Conservation (phyloP, 1,140 invertebrate genomes). For the Orussus abietinus region DNA sequence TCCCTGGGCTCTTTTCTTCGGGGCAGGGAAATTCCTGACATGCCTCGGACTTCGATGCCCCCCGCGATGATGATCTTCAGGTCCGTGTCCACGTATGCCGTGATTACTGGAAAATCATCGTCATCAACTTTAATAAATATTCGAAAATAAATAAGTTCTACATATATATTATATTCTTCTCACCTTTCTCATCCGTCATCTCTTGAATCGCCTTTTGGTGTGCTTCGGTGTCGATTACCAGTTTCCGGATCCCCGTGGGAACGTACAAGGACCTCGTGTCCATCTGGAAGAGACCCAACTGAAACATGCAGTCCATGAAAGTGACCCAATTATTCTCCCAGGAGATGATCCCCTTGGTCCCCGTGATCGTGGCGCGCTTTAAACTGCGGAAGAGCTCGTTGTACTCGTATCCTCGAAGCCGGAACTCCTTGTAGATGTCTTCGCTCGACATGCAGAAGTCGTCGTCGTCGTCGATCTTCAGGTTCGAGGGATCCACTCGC, state of each 20-base stretch:
- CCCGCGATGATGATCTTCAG: slow-evolving; percentile 57
- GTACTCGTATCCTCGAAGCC: slow-evolving; percentile 85
- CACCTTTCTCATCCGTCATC: too few relatives aligned
- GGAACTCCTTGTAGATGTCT: slow-evolving; percentile 87
- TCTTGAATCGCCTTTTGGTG: too few relatives aligned
- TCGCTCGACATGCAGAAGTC: slow-evolving; percentile 30
- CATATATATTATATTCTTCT: too few relatives aligned
- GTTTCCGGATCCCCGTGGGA: slow-evolving; percentile 73
- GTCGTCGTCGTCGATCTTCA: not conserved
- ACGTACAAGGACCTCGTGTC: slow-evolving; percentile 69
- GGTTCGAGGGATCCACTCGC: too few relatives aligned
- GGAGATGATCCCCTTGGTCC: slow-evolving; percentile 7
- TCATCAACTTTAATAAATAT: too few relatives aligned
- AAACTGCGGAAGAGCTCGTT: slow-evolving; percentile 68
- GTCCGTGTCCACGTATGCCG: slow-evolving; percentile 53
- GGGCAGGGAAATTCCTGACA: slow-evolving; percentile 77
- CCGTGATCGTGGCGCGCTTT: slow-evolving; percentile 32
- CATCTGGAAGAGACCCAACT: slow-evolving; percentile 71
- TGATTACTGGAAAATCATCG: slow-evolving; percentile 40
- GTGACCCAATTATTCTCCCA: slow-evolving; percentile 76
- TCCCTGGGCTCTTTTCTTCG: slow-evolving; percentile 60
- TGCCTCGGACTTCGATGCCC: slow-evolving; percentile 78
- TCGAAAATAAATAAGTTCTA: too few relatives aligned
- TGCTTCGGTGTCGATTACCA: slow-evolving; percentile 69
- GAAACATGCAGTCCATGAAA: slow-evolving; percentile 87